Conservation (phyloP, 1,140 invertebrate genomes). For the Saccostrea glomerata region DNA sequence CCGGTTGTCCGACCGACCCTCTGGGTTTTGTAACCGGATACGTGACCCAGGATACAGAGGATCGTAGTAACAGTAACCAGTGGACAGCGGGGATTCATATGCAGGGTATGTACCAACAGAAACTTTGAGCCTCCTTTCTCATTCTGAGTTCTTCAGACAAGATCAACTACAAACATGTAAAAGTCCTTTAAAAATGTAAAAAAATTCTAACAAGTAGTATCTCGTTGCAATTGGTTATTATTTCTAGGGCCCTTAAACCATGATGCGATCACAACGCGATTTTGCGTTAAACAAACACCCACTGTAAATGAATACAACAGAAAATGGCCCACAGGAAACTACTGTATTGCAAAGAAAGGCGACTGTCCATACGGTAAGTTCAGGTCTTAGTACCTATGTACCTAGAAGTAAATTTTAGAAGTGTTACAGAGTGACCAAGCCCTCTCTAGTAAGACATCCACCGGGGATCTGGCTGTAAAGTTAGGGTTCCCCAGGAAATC, state of each 20-base stretch:
- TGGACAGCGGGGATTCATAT: conserved; percentile 48
- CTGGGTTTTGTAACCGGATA: conserved; percentile 37
- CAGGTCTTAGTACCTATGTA: too few species aligned
- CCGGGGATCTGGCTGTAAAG: too few species aligned
- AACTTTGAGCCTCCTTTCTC: too few species aligned
- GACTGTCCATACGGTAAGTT: not conserved
- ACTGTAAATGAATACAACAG: conserved; percentile 25
- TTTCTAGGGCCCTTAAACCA: not conserved
- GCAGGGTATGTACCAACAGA: conserved; percentile 13
- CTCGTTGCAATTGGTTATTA: too few species aligned
- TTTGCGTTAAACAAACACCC: conserved; percentile 24
- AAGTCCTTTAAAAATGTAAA: too few species aligned
- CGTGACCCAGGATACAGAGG: conserved; percentile 42
- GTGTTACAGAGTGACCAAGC: too few species aligned
- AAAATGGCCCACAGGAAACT: conserved; percentile 46
- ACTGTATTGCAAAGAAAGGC: conserved; percentile 42
- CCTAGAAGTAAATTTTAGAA: too few species aligned
- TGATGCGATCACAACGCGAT: conserved; percentile 6
- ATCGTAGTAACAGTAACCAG: conserved; percentile 24
- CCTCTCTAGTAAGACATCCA: too few species aligned
- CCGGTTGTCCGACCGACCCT: conserved; percentile 44
- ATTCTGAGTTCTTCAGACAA: too few species aligned
- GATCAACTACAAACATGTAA: too few species aligned
- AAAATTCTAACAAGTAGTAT: too few species aligned
- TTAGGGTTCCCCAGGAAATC: too few species aligned